Evolutionary conservation across 2,888 invertebrate species (phyloP), one percentile per base, ranked within the genome.

Genomic region (Nomada fabriciana): DNA sequence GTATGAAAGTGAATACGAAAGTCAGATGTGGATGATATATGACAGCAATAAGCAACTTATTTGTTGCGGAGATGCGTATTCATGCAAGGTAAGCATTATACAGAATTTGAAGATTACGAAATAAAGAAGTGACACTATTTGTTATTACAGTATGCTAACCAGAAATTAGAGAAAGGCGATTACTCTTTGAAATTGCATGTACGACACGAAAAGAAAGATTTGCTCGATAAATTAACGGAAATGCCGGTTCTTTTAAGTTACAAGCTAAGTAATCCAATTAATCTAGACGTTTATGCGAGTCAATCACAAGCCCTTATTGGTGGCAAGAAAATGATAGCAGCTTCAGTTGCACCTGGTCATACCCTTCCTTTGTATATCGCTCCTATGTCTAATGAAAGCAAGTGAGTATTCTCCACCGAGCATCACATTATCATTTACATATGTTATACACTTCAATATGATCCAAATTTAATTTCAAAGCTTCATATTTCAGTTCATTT

Each of bases 21-120:
- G 98, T 10, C 98, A 99, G 94, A 95, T 99, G 94, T 99, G 99
- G 98, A 98, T 99, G 97, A 91, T 99, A 82, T 99, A 97, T 94
- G 98, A 99, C 94, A 94, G 95, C 76, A 98, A 98, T 94, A 99
- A 99, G 94, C 97, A 98, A 91, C 95, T 97, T 76, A 94, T 99
- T 89, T 96, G 96, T 69, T 96, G 97, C 83, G 98, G 99, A 0
- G 98, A 99, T 94, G 98, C 98, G 2, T 98, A 97, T 94, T 97
- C 98, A 0, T 95, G 96, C 29, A 97, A 97, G 94, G 97, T 97
- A 94, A 94, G 88, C 91, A 65, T 59, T 50, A 15, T 50, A 20
- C 52, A 55, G 59, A 43, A 65, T 20, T 36, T 67, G 63, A 43
- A 36, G 61, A 9, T 25, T 29, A 36, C 23, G 57, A 42, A 53